phyloP scores from a whole-genome alignment of 1,140 invertebrate genomes.

The Philopotamus ludificatus region DNA sequence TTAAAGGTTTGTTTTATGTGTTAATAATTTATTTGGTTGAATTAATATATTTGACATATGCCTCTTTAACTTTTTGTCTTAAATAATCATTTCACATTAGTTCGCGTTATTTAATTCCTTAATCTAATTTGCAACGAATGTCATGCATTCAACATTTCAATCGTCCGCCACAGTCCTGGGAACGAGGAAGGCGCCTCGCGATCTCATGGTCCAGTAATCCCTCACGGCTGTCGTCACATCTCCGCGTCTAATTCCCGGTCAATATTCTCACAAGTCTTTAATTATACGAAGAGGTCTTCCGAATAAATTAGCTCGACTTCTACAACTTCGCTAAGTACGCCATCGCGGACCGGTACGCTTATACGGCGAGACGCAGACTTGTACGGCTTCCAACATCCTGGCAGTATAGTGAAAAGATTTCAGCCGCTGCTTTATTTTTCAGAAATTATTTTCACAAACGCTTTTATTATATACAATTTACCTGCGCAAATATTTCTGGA shows the following conservation, averaged over 20 bases:
- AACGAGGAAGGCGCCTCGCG: conserved; percentile 2
- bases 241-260: conserved; percentile 6
- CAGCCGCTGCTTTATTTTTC: no score
- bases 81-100: neutral
- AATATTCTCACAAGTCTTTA: conserved; percentile 7
- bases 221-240: conserved; percentile 6
- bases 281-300: neutral
- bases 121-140: neutral
- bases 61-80: neutral
- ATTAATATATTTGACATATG: no score
- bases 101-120: neutral
- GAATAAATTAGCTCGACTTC: neutral
- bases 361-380: no score
- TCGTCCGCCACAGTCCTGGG: neutral
- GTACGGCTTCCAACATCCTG: no score
- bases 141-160: neutral
- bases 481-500: no score
- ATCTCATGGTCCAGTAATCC: conserved; percentile 4
- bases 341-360: no score
- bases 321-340: no score
- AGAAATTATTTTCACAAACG: no score
- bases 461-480: no score
- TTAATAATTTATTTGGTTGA: no score
- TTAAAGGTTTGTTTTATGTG: no score
- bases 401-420: no score